These are phyloP conservation scores for Cotesia congregata DNA, from an alignment of 2,888 invertebrate genomes.

Conservation along the genomic window DNA sequence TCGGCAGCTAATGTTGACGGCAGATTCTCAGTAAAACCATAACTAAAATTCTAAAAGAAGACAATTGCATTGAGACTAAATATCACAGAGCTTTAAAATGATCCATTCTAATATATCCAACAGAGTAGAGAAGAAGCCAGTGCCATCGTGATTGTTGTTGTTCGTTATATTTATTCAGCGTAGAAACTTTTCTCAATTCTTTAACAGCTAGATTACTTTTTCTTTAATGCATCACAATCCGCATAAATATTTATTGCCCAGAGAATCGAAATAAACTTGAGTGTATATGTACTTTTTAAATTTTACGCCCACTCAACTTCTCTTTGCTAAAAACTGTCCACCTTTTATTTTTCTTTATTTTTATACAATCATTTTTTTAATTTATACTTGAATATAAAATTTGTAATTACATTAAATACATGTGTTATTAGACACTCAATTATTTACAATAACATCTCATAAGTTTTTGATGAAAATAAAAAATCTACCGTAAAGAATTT, in stretches of 20 bases:
- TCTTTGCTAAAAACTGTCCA: slow-evolving; percentile 43
- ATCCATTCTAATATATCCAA: not conserved
- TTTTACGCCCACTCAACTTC: slow-evolving; percentile 43
- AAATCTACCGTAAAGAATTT: too few species aligned
- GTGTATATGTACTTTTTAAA: slow-evolving; percentile 35
- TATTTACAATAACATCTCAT: not conserved
- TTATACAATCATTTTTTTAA: slow-evolving; percentile 13
- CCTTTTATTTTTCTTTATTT: slow-evolving; percentile 33
- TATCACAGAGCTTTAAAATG: not conserved
- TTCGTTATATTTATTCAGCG: not conserved
- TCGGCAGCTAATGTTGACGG: too few species aligned
- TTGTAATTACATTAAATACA: not conserved
- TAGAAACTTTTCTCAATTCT: slow-evolving; percentile 52
- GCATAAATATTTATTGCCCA: slow-evolving; percentile 57
- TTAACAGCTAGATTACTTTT: slow-evolving; percentile 52
- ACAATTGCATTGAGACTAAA: not conserved
- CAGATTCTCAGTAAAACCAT: too few species aligned
- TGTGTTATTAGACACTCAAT: not conserved
- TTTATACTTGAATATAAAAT: slow-evolving; percentile 15
- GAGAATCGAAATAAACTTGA: slow-evolving; percentile 36
- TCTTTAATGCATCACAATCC: slow-evolving; percentile 52
- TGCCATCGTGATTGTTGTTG: not conserved
- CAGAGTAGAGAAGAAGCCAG: not conserved
- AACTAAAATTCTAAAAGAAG: too few species aligned
- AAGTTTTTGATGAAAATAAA: not conserved